Percentiles rank a stretch among this genome's conserved stretches.
Evolutionary conservation across 2,888 invertebrate species (phyloP).

Genomic region (Euspilapteryx auroguttella): DNA sequence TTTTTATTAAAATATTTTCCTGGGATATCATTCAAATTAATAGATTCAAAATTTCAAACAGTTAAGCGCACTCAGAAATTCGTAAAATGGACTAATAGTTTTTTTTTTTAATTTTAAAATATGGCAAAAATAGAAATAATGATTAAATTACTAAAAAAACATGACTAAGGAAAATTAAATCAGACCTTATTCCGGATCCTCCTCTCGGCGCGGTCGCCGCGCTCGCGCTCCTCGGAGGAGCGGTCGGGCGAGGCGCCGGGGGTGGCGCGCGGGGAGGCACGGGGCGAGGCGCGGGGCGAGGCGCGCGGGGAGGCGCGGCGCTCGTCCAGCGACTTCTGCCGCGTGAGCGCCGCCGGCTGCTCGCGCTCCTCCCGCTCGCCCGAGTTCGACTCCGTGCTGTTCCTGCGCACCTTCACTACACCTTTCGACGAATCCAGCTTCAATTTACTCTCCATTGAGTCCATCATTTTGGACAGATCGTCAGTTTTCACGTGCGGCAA

Average conservation of each 20-base stretch:
- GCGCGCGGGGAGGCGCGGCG: too few relatives aligned
- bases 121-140: too few relatives aligned
- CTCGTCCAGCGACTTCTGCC: conserved; percentile 62
- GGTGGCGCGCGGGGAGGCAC: conserved; percentile 59
- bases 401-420: conserved; percentile 26
- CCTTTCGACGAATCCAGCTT: conserved; percentile 24
- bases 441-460: conserved; percentile 40
- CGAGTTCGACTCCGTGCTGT: conserved; percentile 40
- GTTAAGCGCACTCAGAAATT: too few relatives aligned
- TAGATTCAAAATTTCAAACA: too few relatives aligned
- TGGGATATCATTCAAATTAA: too few relatives aligned
- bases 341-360: conserved; percentile 36
- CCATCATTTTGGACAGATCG: conserved; percentile 44
- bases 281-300: conserved; percentile 53
- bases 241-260: conserved; percentile 56
- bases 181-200: conserved; percentile 68
- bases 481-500: conserved; percentile 52
- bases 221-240: conserved; percentile 48
- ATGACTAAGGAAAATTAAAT: too few relatives aligned
- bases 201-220: conserved; percentile 60
- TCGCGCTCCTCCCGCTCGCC: conserved; percentile 25
- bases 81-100: too few relatives aligned
- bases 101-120: background rate
- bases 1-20: too few relatives aligned
- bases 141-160: too few relatives aligned